Evolutionary conservation across 2,113 vertebrate genomes (phyloP).

Genomic region (Plestiodon gilberti): DNA sequence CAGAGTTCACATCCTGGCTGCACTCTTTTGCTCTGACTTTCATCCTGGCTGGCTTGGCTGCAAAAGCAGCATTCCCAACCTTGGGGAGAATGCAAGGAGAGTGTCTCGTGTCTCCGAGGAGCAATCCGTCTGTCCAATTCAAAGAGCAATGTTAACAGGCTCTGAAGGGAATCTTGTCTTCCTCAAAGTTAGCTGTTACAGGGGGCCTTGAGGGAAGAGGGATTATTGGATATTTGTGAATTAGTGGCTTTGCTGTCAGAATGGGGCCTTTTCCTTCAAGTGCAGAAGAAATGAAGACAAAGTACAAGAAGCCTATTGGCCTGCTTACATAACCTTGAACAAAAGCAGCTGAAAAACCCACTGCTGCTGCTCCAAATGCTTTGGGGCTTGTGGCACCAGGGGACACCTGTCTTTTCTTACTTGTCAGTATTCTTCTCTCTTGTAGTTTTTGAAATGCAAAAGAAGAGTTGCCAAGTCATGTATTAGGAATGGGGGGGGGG

Average conservation of each 20-base stretch:
- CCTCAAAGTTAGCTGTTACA: not conserved
- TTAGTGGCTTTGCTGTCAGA: conserved; percentile 24
- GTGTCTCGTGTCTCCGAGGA: conserved; percentile 10
- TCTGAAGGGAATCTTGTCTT: not conserved
- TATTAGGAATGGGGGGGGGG: not conserved
- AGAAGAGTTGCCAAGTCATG: not conserved
- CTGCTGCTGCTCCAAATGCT: conserved; percentile 6
- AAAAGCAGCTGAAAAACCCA: conserved; percentile 5
- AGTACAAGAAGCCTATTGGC: conserved; percentile 5
- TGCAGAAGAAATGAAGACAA: not conserved
- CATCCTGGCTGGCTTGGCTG: not conserved
- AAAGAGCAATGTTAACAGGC: conserved; percentile 4
- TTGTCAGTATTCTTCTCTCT: not conserved
- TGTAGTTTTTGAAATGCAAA: not conserved
- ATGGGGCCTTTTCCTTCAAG: conserved; percentile 6
- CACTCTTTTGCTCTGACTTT: not conserved
- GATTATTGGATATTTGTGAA: conserved; percentile 33
- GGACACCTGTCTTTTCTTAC: conserved; percentile 12
- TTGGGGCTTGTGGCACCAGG: conserved; percentile 9
- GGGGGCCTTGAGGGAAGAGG: not conserved
- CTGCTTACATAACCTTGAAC: conserved; percentile 7
- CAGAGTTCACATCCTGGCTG: not conserved
- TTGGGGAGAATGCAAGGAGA: conserved; percentile 4
- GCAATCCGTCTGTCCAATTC: conserved; percentile 1
- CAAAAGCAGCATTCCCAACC: conserved; percentile 1